Base-by-base conservation (phyloP, 2,888 invertebrate species). In the Yponomeuta cagnagella region DNA sequence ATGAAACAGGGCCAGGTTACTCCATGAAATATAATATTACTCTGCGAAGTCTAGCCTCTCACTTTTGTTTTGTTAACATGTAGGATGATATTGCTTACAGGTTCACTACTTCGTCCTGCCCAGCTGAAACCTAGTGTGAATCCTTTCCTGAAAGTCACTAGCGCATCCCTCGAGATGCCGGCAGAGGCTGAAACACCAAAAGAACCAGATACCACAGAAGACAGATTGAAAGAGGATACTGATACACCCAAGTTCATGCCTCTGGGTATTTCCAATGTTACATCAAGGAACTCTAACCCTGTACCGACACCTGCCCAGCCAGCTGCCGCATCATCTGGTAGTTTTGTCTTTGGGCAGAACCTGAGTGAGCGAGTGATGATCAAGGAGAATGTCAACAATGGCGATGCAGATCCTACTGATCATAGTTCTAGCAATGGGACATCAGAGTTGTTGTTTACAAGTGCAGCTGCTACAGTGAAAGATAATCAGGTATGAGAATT, bases 281-380 rank as follows among this genome's bases (percentile, higher is more conserved):
- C 88, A 33, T 76, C 88, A 10, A 83, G 88, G 65, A 81, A 83
- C 6, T 77, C 87, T 64, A 93, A 93, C 72, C 90, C 93, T 68
- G 93, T 93, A 8, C 94, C 95, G 1, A 77, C 84, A 3, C 79
- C 87, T 0, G 81, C 79, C 2, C 87, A 88, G 63, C 80, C 88
- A 1, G 77, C 86, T 15, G 80, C 88, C 0, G 81, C 82, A 71
- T 93, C 95, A 58, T 93, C 93, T 71, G 90, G 93, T 43, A 94
- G 95, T 58, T 98, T 98, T 92, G 96, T 98, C 15, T 98, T 98
- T 86, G 98, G 98, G 1, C 97, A 98, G 85, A 98, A 98, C 87
- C 93, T 98, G 69, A 96, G 96, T 79, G 97, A 97, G 76, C 93
- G 98, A 76, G 97, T 97, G 10, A 92, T 95, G 48, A 95, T 94